Evolutionary conservation across 2,888 invertebrate genomes (phyloP).

Genomic region (Pinctada fucata): DNA sequence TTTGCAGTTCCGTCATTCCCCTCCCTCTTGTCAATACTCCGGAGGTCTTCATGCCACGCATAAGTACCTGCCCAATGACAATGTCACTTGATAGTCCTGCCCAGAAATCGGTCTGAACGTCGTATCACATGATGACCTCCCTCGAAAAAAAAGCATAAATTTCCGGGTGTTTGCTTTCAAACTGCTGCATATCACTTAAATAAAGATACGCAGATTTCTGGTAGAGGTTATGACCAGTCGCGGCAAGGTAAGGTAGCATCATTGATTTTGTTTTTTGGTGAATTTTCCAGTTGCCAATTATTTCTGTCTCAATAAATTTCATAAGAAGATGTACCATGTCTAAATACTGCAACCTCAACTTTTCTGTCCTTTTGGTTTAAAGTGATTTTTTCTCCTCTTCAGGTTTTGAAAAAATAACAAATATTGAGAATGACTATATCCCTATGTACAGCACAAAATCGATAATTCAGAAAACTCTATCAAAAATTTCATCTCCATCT

Average conservation of each 20-base stretch:
- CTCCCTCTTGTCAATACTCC: constrained; percentile 48
- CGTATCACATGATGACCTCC: constrained; percentile 37
- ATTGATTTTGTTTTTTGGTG: constrained; percentile 42
- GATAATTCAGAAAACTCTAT: background rate
- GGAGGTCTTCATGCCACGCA: constrained; percentile 49
- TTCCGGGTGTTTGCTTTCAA: constrained; percentile 29
- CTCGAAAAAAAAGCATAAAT: constrained; percentile 23
- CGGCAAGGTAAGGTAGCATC: constrained; percentile 56
- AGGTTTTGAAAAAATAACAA: background rate
- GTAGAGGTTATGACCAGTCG: constrained; percentile 69
- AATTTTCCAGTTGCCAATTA: constrained; percentile 54
- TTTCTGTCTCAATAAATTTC: constrained; percentile 46
- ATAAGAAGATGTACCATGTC: constrained; percentile 38
- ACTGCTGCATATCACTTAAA: constrained; percentile 30
- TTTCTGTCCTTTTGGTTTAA: constrained; percentile 21
- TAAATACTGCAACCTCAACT: constrained; percentile 35
- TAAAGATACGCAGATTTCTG: constrained; percentile 43
- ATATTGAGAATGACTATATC: too few relatives aligned
- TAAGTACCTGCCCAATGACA: constrained; percentile 49
- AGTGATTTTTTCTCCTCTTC: background rate
- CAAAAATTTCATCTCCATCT: background rate
- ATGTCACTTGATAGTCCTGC: constrained; percentile 42
- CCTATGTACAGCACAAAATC: too few relatives aligned
- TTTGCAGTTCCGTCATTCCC: constrained; percentile 42
- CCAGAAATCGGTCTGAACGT: constrained; percentile 40